These are phyloP conservation scores for Pimpla rufipes DNA, from an alignment of 2,888 invertebrate species.

Conservation along the genomic window DNA sequence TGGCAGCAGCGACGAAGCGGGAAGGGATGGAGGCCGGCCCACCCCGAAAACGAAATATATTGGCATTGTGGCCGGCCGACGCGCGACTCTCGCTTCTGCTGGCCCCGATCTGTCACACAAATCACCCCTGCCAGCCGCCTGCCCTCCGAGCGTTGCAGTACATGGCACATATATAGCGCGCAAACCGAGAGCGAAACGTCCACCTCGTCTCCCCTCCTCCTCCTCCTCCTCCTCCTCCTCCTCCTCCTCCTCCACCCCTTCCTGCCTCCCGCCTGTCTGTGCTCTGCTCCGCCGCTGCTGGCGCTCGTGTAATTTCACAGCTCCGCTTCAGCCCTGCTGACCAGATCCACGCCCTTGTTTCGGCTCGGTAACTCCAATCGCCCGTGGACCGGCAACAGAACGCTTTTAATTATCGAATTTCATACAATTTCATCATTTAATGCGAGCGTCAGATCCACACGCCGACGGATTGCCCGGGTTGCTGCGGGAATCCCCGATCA, in stretches of 20 bases:
- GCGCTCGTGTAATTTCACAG: slow-evolving; percentile 62
- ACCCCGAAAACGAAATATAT: slow-evolving; percentile 78
- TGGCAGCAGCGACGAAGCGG: slow-evolving; percentile 7
- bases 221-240: slow-evolving; percentile 37
- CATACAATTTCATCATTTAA: slow-evolving; percentile 42
- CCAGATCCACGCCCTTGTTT: slow-evolving; percentile 31
- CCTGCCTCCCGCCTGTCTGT: slow-evolving; percentile 3
- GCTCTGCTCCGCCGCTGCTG: slow-evolving; percentile 41
- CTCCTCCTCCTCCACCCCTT: slow-evolving; percentile 12
- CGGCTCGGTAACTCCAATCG: slow-evolving; percentile 19
- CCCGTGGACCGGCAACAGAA: slow-evolving; percentile 39
- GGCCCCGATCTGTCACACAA: slow-evolving; percentile 83
- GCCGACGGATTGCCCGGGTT: not conserved
- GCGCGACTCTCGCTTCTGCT: slow-evolving; percentile 69
- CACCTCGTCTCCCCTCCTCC: slow-evolving; percentile 31
- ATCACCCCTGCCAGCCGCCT: slow-evolving; percentile 77
- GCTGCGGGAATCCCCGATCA: too few relatives aligned
- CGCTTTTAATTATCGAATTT: slow-evolving; percentile 59
- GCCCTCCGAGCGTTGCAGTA: slow-evolving; percentile 64
- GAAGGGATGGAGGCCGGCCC: slow-evolving; percentile 23
- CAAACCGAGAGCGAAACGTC: slow-evolving; percentile 54
- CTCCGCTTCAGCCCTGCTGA: slow-evolving; percentile 60
- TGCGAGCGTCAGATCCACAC: not conserved
- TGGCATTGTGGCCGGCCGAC: slow-evolving; percentile 74
- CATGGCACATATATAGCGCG: slow-evolving; percentile 26